These are phyloP conservation scores for Tetramorium parvispinum DNA, from an alignment of 1,140 invertebrate species.

Conservation along the genomic window DNA sequence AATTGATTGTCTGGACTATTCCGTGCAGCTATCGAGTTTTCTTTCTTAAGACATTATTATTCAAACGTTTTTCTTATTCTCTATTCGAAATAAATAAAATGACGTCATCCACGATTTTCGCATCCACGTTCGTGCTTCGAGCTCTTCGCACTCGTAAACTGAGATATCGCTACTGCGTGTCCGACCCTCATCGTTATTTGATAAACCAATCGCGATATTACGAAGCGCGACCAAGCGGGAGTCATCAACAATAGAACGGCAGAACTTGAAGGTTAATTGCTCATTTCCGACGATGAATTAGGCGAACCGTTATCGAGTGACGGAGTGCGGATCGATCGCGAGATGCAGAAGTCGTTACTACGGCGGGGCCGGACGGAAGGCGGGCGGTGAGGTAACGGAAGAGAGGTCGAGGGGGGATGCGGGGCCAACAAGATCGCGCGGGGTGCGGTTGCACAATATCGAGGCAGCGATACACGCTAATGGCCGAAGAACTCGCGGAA, in stretches of 20 bases:
- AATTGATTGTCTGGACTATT: background rate
- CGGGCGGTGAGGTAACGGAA: background rate
- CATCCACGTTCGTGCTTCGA: background rate
- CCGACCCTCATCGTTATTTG: background rate
- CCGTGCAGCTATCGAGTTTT: background rate
- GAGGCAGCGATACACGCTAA: slow-evolving; percentile 52
- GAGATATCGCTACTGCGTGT: background rate
- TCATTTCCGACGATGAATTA: slow-evolving; percentile 41
- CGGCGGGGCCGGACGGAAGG: too few species aligned
- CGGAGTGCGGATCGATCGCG: slow-evolving; percentile 30
- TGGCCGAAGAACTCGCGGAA: slow-evolving; percentile 58
- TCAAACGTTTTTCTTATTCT: too few species aligned
- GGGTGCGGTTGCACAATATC: slow-evolving; percentile 45
- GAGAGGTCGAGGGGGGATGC: background rate
- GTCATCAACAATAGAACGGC: slow-evolving; percentile 4
- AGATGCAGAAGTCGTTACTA: slow-evolving; percentile 29
- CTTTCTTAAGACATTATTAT: background rate
- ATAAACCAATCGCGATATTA: slow-evolving; percentile 12
- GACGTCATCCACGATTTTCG: background rate
- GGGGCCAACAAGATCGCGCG: slow-evolving; percentile 47
- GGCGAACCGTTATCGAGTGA: slow-evolving; percentile 36
- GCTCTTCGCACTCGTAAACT: background rate
- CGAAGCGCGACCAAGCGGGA: background rate
- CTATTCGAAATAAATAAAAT: background rate
- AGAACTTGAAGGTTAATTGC: slow-evolving; percentile 28